Evolutionary conservation across 2,113 vertebrate species (phyloP), one percentile per base, ranked within the genome.

Genomic region (Oryzias woworae): DNA sequence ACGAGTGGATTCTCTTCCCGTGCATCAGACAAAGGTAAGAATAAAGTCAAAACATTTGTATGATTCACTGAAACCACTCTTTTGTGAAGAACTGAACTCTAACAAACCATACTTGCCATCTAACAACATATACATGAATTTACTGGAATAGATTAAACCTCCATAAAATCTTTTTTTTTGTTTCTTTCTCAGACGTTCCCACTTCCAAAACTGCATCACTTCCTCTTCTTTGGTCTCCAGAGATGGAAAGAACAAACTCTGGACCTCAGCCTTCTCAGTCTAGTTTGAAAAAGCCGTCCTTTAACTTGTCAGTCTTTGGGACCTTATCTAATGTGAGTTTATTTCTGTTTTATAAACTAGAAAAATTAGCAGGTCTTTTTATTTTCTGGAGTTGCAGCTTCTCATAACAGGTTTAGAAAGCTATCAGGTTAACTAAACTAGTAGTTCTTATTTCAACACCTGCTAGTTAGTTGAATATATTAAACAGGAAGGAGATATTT

Each of bases 1-100:
- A 99, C 97, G 36, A 99, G 97, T 85, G 97, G 97, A 49, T 99
- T 99, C 82, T 99, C 97, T 41, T 99, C 97, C 62, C 94, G 97
- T 55, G 97, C 97, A 28, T 99, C 97, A 87, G 97, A 99, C 81
- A 98, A 99, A 94, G 97, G 97, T 98, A 91, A 56, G 28, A 20
- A 20, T 20, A 4, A 14, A 14, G 8, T 36, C 36, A 48, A 8
- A 26, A 46, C 36, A 16, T 22, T 10, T 10, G 16, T 5, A 24
- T 14, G 10, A 52, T 20, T 5, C 26, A 36, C 36, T 13, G 36
- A 36, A 2, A 2, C 10, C 36, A 36, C 8, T 36, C 36, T 36
- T 36, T 8, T 36, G 10, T 36, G 36, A 12, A 36, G 36, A 36
- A 12, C 36, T 36, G 36, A 36, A 36, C 26, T 4, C 5, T 28